A percentile compares a stretch with the other conserved stretches of the same genome.
Conservation (phyloP, 2,113 vertebrate species). For the Nibea albiflora region DNA sequence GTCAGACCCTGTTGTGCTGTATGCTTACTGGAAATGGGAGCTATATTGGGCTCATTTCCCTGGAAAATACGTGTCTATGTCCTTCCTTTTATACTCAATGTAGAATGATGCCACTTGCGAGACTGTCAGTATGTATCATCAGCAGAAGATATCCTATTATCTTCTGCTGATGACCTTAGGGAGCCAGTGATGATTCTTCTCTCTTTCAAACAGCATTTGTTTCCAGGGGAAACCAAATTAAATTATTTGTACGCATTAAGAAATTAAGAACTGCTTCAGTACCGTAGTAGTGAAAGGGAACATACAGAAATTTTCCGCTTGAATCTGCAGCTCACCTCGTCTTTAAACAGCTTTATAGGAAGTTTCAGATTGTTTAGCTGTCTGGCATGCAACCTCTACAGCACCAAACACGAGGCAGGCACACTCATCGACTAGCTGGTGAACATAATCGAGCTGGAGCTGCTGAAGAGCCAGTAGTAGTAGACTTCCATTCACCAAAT, state of each 20-base stretch:
- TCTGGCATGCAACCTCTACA: too few relatives aligned
- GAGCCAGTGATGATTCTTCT: conserved; percentile 9
- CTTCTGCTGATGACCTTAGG: conserved; percentile 29
- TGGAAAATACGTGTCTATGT: conserved; percentile 50
- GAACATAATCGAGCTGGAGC: too few relatives aligned
- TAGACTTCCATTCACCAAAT: too few relatives aligned
- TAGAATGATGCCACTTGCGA: conserved; percentile 64
- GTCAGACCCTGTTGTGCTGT: conserved; percentile 35
- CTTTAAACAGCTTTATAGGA: too few relatives aligned
- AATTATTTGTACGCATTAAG: background rate
- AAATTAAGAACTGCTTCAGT: background rate
- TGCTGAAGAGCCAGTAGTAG: too few relatives aligned
- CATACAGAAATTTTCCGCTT: background rate
- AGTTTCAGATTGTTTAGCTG: too few relatives aligned
- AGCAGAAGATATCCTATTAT: conserved; percentile 59
- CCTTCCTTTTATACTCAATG: conserved; percentile 53
- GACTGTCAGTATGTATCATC: conserved; percentile 31
- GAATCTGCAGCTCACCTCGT: too few relatives aligned
- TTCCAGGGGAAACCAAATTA: conserved; percentile 22
- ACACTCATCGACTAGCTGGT: too few relatives aligned
- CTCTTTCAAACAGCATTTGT: conserved; percentile 27
- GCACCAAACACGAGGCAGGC: too few relatives aligned
- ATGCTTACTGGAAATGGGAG: conserved; percentile 47
- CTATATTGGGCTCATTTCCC: conserved; percentile 64
- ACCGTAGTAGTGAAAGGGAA: background rate